Conservation (phyloP, 2,888 invertebrate genomes). For the Ptycholaimellus sp. region DNA sequence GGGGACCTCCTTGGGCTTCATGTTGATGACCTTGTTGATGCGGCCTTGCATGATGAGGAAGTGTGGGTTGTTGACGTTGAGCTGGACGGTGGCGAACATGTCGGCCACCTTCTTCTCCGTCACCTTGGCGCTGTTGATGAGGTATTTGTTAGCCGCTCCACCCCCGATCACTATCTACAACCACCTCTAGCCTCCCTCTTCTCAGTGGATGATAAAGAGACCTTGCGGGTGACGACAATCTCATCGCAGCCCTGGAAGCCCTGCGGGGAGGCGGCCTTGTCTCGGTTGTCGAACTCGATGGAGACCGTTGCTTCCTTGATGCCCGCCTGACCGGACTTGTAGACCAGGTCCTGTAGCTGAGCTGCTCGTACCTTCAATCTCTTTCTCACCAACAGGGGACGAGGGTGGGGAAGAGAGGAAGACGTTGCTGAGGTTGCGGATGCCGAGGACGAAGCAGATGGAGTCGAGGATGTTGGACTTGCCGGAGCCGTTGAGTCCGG, state of each 20-base stretch:
- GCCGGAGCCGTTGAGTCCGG: conserved; percentile 32
- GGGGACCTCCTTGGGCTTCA: conserved; percentile 78
- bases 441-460: conserved; percentile 89
- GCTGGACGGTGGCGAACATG: conserved; percentile 77
- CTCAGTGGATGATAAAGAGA: conserved; percentile 23
- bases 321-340: conserved; percentile 85
- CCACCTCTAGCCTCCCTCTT: background rate
- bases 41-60: conserved; percentile 95
- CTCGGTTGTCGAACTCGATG: conserved; percentile 66
- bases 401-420: too few relatives aligned
- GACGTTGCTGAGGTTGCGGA: conserved; percentile 70
- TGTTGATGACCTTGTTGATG: conserved; percentile 90
- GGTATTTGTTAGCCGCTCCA: conserved; percentile 49
- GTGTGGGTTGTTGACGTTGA: conserved; percentile 97
- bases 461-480: conserved; percentile 52
- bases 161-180: conserved; percentile 20
- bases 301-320: conserved; percentile 82
- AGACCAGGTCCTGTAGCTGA: conserved; percentile 78
- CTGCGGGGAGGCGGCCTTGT: conserved; percentile 51
- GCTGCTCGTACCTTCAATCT: too few relatives aligned
- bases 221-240: conserved; percentile 71
- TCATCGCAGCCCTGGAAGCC: conserved; percentile 73
- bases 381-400: too few relatives aligned
- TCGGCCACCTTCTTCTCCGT: conserved; percentile 71
- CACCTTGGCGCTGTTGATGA: conserved; percentile 71